Conservation (phyloP, 2,113 vertebrate species). For the Spilogale gracilis region DNA sequence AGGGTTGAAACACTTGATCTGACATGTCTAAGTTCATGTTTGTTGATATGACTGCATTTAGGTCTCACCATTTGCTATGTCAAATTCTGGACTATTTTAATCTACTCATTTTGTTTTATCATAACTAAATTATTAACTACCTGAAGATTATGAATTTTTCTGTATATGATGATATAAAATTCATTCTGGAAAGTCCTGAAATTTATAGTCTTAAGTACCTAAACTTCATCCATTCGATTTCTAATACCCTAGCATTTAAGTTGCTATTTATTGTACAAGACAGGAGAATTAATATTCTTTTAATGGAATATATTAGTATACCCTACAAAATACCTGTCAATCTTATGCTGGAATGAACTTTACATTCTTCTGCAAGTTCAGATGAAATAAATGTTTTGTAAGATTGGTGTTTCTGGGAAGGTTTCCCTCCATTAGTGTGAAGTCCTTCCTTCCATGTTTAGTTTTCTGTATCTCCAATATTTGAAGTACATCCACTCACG, state of each 20-base stretch:
- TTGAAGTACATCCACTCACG: not conserved
- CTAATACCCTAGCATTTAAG: not conserved
- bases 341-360: not conserved
- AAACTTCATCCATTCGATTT: not conserved
- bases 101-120: not conserved
- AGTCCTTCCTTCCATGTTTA: not conserved
- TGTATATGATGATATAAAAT: not conserved
- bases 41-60: not conserved
- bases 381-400: constrained; percentile 7
- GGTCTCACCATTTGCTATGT: not conserved
- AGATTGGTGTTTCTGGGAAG: not conserved
- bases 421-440: not conserved
- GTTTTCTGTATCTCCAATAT: not conserved
- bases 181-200: not conserved
- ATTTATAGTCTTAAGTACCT: not conserved
- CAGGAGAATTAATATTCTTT: not conserved
- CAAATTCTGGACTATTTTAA: not conserved
- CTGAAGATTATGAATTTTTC: not conserved
- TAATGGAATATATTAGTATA: not conserved
- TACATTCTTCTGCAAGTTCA: not conserved
- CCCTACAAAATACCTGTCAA: not conserved
- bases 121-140: not conserved
- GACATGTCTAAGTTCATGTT: not conserved
- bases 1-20: not conserved
- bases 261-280: not conserved